phyloP scores from a whole-genome alignment of 1,140 invertebrate species.

The Scaptomyza graminum region DNA sequence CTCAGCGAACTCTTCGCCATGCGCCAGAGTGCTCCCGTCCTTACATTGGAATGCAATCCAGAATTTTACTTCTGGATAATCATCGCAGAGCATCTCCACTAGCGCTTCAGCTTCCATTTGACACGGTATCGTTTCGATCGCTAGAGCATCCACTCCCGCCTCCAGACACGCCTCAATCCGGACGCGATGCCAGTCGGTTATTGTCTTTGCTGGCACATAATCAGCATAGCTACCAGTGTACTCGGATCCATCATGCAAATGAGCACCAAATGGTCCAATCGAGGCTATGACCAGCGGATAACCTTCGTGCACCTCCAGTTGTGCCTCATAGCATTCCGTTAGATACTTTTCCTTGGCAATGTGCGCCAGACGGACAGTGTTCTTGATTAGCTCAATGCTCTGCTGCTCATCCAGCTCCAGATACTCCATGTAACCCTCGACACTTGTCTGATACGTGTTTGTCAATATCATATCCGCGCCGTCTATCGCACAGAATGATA shows the following conservation, averaged over 20 bases:
- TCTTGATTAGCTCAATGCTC: conserved; percentile 88
- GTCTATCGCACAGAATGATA: conserved; percentile 84
- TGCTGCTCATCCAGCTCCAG: conserved; percentile 87
- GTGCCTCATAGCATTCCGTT: conserved; percentile 69
- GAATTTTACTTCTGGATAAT: conserved; percentile 90
- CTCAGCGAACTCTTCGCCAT: conserved; percentile 90
- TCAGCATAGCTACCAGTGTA: conserved; percentile 94
- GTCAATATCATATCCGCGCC: conserved; percentile 94
- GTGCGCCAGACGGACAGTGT: conserved; percentile 88
- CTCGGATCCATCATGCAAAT: conserved; percentile 94
- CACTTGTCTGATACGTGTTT: conserved; percentile 94
- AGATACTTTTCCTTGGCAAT: conserved; percentile 80
- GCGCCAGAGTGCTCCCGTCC: conserved; percentile 88
- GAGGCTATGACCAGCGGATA: conserved; percentile 90
- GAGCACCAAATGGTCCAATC: conserved; percentile 95
- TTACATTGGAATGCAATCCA: conserved; percentile 88
- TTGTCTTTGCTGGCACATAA: conserved; percentile 86
- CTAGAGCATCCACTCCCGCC: conserved; percentile 92
- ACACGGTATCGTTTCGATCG: conserved; percentile 95
- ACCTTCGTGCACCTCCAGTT: conserved; percentile 63
- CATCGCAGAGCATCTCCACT: conserved; percentile 89
- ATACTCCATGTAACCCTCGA: conserved; percentile 90
- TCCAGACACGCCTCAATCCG: conserved; percentile 91
- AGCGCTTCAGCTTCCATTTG: conserved; percentile 92
- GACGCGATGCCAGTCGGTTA: conserved; percentile 93